Percentiles rank a stretch among this genome's conserved stretches.
Evolutionary conservation across 2,113 vertebrate species (phyloP).

Genomic region (Garra rufa): DNA sequence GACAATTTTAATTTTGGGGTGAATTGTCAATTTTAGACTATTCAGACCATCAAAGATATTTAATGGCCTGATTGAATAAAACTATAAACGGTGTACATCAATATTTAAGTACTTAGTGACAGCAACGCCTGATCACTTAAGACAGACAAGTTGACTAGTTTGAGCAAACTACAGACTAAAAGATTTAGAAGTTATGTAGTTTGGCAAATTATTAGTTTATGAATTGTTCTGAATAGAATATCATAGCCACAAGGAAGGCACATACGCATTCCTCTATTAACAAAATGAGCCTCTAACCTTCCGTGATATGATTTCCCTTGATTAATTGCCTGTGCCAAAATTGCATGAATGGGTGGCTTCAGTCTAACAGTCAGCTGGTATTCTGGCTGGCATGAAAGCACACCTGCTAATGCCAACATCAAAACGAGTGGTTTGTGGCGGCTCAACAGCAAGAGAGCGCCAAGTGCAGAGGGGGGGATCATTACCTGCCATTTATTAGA

Average conservation of each 20-base stretch:
- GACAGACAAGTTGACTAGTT: not conserved
- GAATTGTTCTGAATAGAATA: not conserved
- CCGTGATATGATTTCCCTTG: not conserved
- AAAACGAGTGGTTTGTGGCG: conserved; percentile 12
- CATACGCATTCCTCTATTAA: not conserved
- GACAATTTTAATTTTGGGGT: too few relatives aligned
- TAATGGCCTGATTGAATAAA: too few relatives aligned
- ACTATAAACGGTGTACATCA: not conserved
- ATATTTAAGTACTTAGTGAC: too few relatives aligned
- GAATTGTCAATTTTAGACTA: not conserved
- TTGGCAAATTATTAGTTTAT: not conserved
- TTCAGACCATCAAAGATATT: too few relatives aligned
- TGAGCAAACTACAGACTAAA: not conserved
- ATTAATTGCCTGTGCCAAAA: conserved; percentile 23
- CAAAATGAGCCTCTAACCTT: not conserved
- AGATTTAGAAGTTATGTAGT: too few relatives aligned
- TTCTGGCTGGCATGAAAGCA: conserved; percentile 17
- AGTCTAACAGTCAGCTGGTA: conserved; percentile 18
- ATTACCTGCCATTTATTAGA: conserved; percentile 36
- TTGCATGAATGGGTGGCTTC: conserved; percentile 18
- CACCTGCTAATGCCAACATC: conserved; percentile 37
- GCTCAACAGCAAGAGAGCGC: not conserved
- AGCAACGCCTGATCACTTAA: not conserved
- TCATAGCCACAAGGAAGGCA: not conserved
- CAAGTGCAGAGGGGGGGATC: conserved; percentile 3